These are phyloP conservation scores for Sepioteuthis lessoniana DNA, from an alignment of 2,888 invertebrate genomes.

Conservation along the genomic window DNA sequence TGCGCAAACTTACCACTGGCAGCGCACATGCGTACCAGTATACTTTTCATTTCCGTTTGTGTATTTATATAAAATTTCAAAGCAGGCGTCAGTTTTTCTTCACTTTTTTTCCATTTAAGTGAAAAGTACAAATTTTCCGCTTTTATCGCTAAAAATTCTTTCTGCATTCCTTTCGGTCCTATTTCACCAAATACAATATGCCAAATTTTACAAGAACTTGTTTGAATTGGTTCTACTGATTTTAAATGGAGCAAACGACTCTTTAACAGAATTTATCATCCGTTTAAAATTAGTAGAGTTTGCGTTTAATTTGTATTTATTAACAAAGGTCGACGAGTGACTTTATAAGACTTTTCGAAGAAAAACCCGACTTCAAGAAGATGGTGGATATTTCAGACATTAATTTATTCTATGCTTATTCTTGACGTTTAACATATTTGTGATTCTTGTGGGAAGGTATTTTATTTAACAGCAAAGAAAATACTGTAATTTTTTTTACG, in stretches of 20 bases:
- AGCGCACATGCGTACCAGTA: not conserved
- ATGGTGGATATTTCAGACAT: too few species aligned
- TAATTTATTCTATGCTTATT: too few species aligned
- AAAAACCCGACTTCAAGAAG: not conserved
- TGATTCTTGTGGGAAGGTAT: too few species aligned
- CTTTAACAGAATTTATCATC: not conserved
- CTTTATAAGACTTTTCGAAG: not conserved
- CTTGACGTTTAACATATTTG: too few species aligned
- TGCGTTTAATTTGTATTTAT: too few species aligned
- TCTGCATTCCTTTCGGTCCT: not conserved
- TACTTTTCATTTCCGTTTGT: not conserved
- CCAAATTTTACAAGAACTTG: not conserved
- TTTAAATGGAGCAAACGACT: not conserved
- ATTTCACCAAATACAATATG: not conserved
- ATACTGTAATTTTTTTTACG: too few species aligned
- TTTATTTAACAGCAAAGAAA: too few species aligned
- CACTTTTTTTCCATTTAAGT: not conserved
- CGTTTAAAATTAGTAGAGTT: not conserved
- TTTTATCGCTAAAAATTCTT: not conserved
- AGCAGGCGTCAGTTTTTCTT: not conserved
- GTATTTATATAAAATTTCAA: constrained; percentile 2
- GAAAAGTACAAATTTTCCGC: not conserved
- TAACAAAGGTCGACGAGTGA: not conserved
- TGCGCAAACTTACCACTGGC: not conserved
- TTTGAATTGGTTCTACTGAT: not conserved